Evolutionary conservation across 2,113 vertebrate species (phyloP).

Genomic region (Hassar affinis): DNA sequence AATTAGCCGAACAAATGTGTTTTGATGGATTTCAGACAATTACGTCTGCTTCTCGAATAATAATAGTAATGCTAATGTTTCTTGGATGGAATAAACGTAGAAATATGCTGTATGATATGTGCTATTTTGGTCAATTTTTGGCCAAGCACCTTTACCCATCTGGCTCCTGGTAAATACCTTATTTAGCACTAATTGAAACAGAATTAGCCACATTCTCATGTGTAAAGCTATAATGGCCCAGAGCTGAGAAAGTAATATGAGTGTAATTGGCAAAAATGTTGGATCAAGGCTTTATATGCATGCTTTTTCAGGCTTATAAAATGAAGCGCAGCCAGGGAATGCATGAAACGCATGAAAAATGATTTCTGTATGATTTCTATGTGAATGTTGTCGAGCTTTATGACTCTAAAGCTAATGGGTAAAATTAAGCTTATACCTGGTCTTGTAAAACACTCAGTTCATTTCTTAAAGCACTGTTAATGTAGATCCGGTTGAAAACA

Average conservation of each 20-base stretch:
- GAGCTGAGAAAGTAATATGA: slow-evolving; percentile 14
- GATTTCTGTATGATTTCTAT: not conserved
- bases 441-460: not conserved
- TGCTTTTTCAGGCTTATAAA: not conserved
- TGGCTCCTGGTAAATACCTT: slow-evolving; percentile 30
- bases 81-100: not conserved
- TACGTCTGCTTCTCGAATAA: not conserved
- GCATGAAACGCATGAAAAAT: not conserved
- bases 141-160: slow-evolving; percentile 14
- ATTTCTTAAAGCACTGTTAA: not conserved
- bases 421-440: not conserved
- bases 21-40: not conserved
- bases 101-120: not conserved
- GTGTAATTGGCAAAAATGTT: slow-evolving; percentile 24
- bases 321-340: not conserved
- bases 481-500: not conserved
- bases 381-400: not conserved
- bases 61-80: not conserved
- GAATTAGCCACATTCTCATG: slow-evolving; percentile 6
- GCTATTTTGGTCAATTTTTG: slow-evolving; percentile 22
- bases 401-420: not conserved
- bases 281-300: slow-evolving; percentile 1
- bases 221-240: slow-evolving; percentile 26
- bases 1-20: slow-evolving; percentile 26
- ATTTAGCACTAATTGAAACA: slow-evolving; percentile 33